Base-by-base conservation (phyloP, 2,113 vertebrate genomes). In the Nesogale talazaci region DNA sequence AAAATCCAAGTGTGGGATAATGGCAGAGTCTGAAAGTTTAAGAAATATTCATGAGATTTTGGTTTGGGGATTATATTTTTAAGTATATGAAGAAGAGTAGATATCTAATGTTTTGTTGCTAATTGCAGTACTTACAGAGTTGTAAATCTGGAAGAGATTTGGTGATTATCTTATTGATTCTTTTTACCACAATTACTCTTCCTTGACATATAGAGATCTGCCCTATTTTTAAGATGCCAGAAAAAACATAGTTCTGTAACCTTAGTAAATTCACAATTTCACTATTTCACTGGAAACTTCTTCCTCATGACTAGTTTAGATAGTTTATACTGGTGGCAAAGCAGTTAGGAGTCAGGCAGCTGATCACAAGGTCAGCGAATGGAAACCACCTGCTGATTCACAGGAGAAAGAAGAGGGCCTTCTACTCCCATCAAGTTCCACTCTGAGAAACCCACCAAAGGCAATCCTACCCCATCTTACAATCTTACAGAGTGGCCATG, bases 131-230 rank as follows among this genome's bases (percentile, higher is more conserved):
- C 75, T 85, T 82, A 85, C 4, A 22, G 7, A 78, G 42, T 80
- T 40, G 16, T 67, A 61, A 88, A 57, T 87, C 79, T 94, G 84
- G 63, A 69, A 95, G 77, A 34, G 79, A 90, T 90, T 61, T 89
- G 67, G 14, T 82, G 40, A 63, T 86, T 72, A 63, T 83, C 46
- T 90, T 65, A 52, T 75, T 88, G 46, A 25, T 92, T 46, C 46
- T 27, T 89, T 75, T 72, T 36, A 52, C 10, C 27, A 75, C 2
- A 65, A 1, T 94, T 42, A 65, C 84, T 94, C 46, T 63, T 91
- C 74, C 91, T 79, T 93, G 61, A 65, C 70, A 89, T 79, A 65
- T 56, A 75, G 74, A 40, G 78, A 67, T 80, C 65, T 89, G 40
- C 34, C 42, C 69, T 79, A 34, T 38, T 95, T 95, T 93, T 81